Percentiles rank a stretch among this genome's conserved stretches.
Evolutionary conservation across 2,113 vertebrate genomes (phyloP).

Genomic region (Lepus europaeus): DNA sequence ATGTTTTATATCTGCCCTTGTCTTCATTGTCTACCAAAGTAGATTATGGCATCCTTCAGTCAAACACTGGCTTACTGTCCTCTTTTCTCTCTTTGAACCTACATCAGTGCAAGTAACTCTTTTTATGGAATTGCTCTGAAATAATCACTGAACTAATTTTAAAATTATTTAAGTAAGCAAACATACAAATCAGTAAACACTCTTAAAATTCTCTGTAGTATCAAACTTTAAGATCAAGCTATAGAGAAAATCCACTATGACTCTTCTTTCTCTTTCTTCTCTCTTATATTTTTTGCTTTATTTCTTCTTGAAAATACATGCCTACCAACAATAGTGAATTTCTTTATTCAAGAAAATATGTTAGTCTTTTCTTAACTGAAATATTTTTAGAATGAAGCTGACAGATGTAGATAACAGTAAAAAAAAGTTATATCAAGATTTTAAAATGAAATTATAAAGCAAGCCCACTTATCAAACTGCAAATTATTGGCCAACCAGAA

Average conservation of each 20-base stretch:
- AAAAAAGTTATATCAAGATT: background rate
- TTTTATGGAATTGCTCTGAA: background rate
- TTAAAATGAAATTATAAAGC: background rate
- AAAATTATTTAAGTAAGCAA: constrained; percentile 2
- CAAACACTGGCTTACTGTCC: background rate
- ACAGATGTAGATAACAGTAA: background rate
- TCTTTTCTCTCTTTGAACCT: background rate
- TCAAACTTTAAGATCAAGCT: background rate
- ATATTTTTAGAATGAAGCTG: background rate
- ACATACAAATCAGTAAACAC: background rate
- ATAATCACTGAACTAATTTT: constrained; percentile 6
- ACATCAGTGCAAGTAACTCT: background rate
- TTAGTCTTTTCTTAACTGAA: background rate
- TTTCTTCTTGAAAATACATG: background rate
- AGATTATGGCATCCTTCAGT: background rate
- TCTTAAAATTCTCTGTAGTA: background rate
- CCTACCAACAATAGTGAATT: background rate
- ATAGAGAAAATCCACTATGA: background rate
- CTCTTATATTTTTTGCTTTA: background rate
- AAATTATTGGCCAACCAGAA: background rate
- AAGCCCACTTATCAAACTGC: background rate
- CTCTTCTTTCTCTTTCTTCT: background rate
- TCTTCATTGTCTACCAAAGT: background rate
- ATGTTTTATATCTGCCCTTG: background rate
- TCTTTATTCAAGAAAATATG: constrained; percentile 7